phyloP scores from a whole-genome alignment of 1,140 invertebrate species.

The Drosophila funebris region DNA sequence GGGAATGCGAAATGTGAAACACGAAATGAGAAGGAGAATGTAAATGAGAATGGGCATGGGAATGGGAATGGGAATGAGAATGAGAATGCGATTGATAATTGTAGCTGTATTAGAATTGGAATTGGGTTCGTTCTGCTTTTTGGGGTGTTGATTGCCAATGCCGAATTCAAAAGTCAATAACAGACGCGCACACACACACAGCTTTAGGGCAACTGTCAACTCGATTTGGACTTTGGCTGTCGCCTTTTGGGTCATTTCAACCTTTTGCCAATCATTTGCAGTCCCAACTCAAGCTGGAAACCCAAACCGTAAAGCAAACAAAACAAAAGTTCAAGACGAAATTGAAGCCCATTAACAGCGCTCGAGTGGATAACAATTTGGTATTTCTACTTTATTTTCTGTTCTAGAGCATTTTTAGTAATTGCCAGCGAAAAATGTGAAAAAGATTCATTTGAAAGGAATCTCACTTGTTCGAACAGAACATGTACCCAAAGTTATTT shows the following conservation, averaged over 20 bases:
- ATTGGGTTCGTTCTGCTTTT: constrained; percentile 1
- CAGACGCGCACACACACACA: constrained; percentile 4
- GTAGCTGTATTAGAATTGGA: constrained; percentile 7
- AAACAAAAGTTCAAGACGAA: constrained; percentile 56
- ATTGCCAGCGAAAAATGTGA: constrained; percentile 22
- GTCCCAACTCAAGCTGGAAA: constrained; percentile 10
- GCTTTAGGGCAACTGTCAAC: constrained; percentile 30
- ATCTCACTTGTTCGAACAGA: constrained; percentile 45
- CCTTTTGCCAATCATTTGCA: constrained; percentile 65
- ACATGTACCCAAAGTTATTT: constrained; percentile 47
- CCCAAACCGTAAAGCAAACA: constrained; percentile 25
- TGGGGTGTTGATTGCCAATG: constrained; percentile 58
- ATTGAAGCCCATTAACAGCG: constrained; percentile 73
- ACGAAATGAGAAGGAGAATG: neutral
- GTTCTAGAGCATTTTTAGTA: constrained; percentile 14
- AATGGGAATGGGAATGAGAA: constrained; percentile 1
- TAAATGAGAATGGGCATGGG: neutral
- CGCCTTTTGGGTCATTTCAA: constrained; percentile 28
- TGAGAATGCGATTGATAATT: constrained; percentile 1
- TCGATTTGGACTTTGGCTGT: constrained; percentile 19
- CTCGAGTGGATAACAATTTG: constrained; percentile 65
- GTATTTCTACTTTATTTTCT: constrained; percentile 20
- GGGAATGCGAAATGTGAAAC: constrained; percentile 12
- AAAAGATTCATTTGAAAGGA: constrained; percentile 55
- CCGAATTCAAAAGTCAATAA: constrained; percentile 54